These are phyloP conservation scores for Cryptomyrus ogoouensis DNA, from an alignment of 2,113 vertebrate species.

Conservation along the genomic window DNA sequence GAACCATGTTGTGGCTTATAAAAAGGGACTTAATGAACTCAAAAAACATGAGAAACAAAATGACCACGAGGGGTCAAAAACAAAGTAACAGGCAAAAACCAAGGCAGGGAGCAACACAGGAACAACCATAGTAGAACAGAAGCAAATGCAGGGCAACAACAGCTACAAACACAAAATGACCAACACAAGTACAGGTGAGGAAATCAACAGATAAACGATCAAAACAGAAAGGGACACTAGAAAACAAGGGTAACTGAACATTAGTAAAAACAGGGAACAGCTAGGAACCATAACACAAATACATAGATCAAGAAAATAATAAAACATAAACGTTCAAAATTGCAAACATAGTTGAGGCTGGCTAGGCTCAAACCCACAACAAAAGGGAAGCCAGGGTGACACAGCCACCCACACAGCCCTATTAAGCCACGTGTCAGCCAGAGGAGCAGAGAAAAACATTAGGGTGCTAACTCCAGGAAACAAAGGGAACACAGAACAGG, in stretches of 20 bases:
- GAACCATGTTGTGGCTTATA: neutral
- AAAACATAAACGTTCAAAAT: neutral
- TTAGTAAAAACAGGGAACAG: neutral
- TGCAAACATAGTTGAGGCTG: neutral
- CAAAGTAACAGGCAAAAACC: neutral
- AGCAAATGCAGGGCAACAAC: neutral
- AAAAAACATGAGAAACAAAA: neutral
- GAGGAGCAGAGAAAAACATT: neutral
- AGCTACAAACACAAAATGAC: neutral
- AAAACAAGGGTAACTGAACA: neutral
- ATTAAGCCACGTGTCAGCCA: neutral
- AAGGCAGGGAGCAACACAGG: neutral
- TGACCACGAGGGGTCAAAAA: neutral
- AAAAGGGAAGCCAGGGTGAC: neutral
- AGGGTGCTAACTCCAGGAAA: neutral
- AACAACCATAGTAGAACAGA: neutral
- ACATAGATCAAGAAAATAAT: neutral
- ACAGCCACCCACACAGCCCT: neutral
- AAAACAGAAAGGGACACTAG: neutral
- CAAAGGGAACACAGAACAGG: neutral
- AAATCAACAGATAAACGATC: neutral
- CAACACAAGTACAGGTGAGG: neutral
- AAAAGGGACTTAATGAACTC: neutral
- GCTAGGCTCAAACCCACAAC: neutral
- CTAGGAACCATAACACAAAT: neutral